A percentile compares a stretch with the other conserved stretches of the same genome.
phyloP scores from a whole-genome alignment of 2,113 vertebrate species.

The Cyrtonyx montezumae region DNA sequence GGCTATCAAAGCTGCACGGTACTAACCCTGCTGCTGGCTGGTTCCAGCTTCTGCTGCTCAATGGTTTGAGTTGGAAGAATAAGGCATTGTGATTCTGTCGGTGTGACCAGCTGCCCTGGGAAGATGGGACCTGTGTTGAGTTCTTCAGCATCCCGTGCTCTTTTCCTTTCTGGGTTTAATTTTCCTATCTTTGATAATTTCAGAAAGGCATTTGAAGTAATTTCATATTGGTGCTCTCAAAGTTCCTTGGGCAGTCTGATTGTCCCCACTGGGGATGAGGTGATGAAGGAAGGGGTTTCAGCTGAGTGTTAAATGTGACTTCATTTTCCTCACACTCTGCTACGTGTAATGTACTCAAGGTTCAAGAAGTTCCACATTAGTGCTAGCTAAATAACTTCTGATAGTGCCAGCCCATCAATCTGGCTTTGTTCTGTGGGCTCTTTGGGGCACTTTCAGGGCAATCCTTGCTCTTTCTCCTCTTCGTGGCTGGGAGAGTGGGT shows the following conservation, averaged over 20 bases:
- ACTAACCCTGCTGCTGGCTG: constrained; percentile 12
- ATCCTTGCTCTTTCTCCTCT: background rate
- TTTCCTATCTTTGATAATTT: background rate
- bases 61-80: background rate
- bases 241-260: background rate
- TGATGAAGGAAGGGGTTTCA: background rate
- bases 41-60: background rate
- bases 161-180: background rate
- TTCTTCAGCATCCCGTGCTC: background rate
- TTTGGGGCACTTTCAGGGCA: background rate
- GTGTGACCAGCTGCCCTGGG: background rate
- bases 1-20: background rate
- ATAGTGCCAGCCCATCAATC: constrained; percentile 1
- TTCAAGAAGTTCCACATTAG: background rate
- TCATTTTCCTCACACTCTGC: background rate
- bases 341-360: background rate
- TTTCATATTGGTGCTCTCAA: background rate
- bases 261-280: background rate
- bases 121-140: background rate
- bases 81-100: background rate
- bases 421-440: background rate
- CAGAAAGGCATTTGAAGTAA: background rate
- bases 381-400: constrained; percentile 19
- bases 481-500: background rate
- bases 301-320: background rate